Evolutionary conservation across 2,113 vertebrate species (phyloP), one percentile per base, ranked within the genome.

Genomic region (Pluvialis apricaria): DNA sequence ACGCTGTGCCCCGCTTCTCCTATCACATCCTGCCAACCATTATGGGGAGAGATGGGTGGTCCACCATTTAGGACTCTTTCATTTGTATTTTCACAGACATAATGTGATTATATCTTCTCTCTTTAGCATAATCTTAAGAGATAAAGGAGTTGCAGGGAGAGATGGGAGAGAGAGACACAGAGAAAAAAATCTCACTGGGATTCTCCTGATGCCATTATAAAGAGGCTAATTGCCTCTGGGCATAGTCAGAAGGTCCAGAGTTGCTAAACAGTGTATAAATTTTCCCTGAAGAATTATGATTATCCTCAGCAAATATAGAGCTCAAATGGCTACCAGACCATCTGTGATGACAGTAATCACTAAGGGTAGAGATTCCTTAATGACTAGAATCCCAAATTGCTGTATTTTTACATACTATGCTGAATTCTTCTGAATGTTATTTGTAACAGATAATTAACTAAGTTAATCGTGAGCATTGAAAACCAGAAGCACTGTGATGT

Each of bases 181-280:
- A 47, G 22, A 42, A 52, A 69, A 79, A 82, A 64, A 12, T 36
- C 54, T 94, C 58, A 18, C 40, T 79, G 52, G 78, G 57, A 82
- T 68, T 83, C 71, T 90, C 61, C 45, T 61, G 29, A 31, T 86
- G 73, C 60, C 77, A 26, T 91, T 88, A 55, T 29, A 78, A 93
- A 93, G 22, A 86, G 54, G 31, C 38, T 94, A 55, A 92, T 95
- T 97, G 86, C 81, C 81, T 94, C 82, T 94, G 92, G 91, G 89
- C 84, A 64, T 82, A 92, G 70, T 86, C 72, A 92, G 76, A 92
- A 94, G 61, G 82, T 90, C 84, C 87, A 77, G 83, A 94, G 94
- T 91, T 94, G 62, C 82, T 94, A 94, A 90, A 88, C 18, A 77
- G 49, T 92, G 38, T 90, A 61, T 92, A 92, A 90, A 69, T 94